Evolutionary conservation across 1,140 invertebrate genomes (phyloP), one percentile per base, ranked within the genome.

Genomic region (Dendrolimus punctatus): DNA sequence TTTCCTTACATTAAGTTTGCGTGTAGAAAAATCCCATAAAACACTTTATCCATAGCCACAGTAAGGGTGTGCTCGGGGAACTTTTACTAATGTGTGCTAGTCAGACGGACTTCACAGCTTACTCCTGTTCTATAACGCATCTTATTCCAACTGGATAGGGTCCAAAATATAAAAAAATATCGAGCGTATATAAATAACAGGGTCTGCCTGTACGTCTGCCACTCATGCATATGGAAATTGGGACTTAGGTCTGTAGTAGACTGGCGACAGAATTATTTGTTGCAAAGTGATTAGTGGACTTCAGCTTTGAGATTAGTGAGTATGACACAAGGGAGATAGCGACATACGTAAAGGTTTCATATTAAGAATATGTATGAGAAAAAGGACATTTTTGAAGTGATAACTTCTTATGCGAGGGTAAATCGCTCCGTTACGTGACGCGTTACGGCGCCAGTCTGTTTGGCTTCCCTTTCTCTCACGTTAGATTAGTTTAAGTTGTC

Each of bases 221-320:
- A 63, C 64, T 80, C 80, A 85, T 81, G 77, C 75, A 81, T 85
- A 85, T 85, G 79, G 78, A 82, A 76, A 83, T 82, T 68, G 72
- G 62, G 70, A 76, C 69, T 80, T 76, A 80, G 74, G 72, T 75
- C 67, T 23, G 75, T 75, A 70, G 68, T 73, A 76, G 73, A 71
- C 53, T 46, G 49, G 49, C 64, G 63, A 58, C 46, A 64, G 63
- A 49, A 39, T 55, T 43, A 53, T 39, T 56, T 67, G 54, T 65
- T 64, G 68, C 68, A 68, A 62, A 68, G 67, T 71, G 67, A 71
- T 71, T 65, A 56, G 49, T 56, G 53, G 51, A 52, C 58, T 23
- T 23, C 23, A 23, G 23, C 23, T 23, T 1, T 23, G 23, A 23
- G 23, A 23, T 23, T 23, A 23, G 23, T 23, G 23, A 23, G 23